Evolutionary conservation across 2,797 vertebrate genomes (phyloP).

Genomic region (Telmatherina bonti): DNA sequence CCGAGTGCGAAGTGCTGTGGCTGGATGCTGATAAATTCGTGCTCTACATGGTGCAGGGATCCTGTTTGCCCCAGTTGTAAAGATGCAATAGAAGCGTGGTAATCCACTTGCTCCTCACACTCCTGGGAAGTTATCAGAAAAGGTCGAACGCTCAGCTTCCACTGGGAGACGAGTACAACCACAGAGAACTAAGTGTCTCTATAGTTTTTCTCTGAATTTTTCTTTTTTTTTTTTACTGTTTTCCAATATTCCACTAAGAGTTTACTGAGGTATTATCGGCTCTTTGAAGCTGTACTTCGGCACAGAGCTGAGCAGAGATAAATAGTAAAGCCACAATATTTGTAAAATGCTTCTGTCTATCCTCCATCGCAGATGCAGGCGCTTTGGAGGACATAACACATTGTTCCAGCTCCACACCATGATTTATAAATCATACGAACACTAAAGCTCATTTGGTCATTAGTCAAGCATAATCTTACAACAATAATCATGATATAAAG

Average conservation of each 20-base stretch:
- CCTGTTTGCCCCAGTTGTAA: constrained; percentile 12
- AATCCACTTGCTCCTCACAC: constrained; percentile 31
- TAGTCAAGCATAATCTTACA: background rate
- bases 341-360: background rate
- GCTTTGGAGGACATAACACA: constrained; percentile 11
- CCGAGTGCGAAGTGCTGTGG: constrained; percentile 1
- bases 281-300: background rate
- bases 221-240: constrained; percentile 3
- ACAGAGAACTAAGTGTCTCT: constrained; percentile 28
- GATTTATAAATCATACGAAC: constrained; percentile 9
- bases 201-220: constrained; percentile 17
- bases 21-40: constrained; percentile 23
- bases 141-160: constrained; percentile 21
- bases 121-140: constrained; percentile 29
- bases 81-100: constrained; percentile 11
- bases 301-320: constrained; percentile 6
- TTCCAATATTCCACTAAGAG: constrained; percentile 5
- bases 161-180: constrained; percentile 21
- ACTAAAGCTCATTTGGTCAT: background rate
- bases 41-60: constrained; percentile 14
- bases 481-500: background rate
- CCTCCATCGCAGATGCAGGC: background rate
- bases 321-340: background rate
- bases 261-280: background rate
- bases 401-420: background rate